These are phyloP conservation scores for Heliconius nattereri DNA, from an alignment of 1,140 invertebrate species.

Conservation along the genomic window DNA sequence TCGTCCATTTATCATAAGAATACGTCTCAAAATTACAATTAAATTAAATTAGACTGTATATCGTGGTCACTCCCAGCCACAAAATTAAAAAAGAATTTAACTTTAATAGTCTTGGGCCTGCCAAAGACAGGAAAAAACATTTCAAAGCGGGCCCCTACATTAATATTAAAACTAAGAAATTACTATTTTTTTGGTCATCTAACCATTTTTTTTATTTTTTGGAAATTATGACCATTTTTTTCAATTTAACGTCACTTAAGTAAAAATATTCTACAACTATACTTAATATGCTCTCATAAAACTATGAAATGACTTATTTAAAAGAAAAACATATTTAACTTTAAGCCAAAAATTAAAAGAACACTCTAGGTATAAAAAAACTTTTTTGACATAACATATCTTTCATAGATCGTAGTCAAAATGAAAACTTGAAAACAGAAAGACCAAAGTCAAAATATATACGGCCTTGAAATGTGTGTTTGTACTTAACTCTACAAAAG, in stretches of 20 bases:
- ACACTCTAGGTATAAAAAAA: slow-evolving; percentile 8
- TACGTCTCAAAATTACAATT: slow-evolving; percentile 14
- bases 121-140: slow-evolving; percentile 31
- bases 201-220: slow-evolving; percentile 4
- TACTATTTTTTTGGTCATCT: slow-evolving; percentile 30
- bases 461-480: not conserved
- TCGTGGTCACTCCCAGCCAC: slow-evolving; percentile 35
- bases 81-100: slow-evolving; percentile 21
- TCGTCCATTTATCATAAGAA: slow-evolving; percentile 46
- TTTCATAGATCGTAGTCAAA: not conserved
- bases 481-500: not conserved
- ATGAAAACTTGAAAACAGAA: not conserved
- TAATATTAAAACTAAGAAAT: slow-evolving; percentile 19
- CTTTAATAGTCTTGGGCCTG: slow-evolving; percentile 26
- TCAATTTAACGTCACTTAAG: slow-evolving; percentile 19
- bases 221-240: slow-evolving; percentile 27
- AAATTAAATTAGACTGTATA: slow-evolving; percentile 29
- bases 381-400: slow-evolving; percentile 1
- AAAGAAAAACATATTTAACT: not conserved
- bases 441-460: not conserved
- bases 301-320: slow-evolving; percentile 8
- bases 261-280: slow-evolving; percentile 1
- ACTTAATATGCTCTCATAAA: slow-evolving; percentile 2
- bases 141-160: slow-evolving; percentile 23
- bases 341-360: not conserved